Evolutionary conservation across 2,888 invertebrate genomes (phyloP).

Genomic region (Apotomis betuletana): DNA sequence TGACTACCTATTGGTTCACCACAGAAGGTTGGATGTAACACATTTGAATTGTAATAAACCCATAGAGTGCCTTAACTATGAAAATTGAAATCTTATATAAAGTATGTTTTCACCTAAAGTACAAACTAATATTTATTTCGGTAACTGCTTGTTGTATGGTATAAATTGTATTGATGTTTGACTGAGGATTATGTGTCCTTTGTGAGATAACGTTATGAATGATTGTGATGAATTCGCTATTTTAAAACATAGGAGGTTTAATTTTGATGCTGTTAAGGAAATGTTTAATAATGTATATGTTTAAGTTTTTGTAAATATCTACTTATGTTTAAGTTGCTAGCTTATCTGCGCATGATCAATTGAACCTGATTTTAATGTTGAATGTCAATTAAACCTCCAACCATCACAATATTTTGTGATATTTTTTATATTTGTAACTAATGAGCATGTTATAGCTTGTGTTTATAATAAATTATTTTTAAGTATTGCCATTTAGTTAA

Average conservation of each 20-base stretch:
- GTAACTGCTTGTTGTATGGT: slow-evolving; percentile 5
- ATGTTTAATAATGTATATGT: neutral
- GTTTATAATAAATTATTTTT: slow-evolving; percentile 15
- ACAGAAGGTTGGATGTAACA: neutral
- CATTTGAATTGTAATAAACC: neutral
- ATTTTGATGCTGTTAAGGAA: slow-evolving; percentile 2
- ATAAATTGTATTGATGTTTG: neutral
- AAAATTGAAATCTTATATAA: slow-evolving; percentile 35
- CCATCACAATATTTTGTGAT: slow-evolving; percentile 61
- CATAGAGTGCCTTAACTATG: slow-evolving; percentile 21
- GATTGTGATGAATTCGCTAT: neutral
- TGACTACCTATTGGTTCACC: neutral
- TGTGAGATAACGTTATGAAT: neutral
- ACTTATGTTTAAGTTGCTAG: slow-evolving; percentile 9
- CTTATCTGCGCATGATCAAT: slow-evolving; percentile 3
- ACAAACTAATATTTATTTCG: slow-evolving; percentile 61
- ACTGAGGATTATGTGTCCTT: neutral
- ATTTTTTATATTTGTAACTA: slow-evolving; percentile 42
- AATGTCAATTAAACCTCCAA: slow-evolving; percentile 13
- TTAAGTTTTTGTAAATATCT: slow-evolving; percentile 9
- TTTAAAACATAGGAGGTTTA: neutral
- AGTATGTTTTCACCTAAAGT: slow-evolving; percentile 64
- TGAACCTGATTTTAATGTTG: slow-evolving; percentile 5
- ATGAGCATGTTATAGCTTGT: slow-evolving; percentile 8
- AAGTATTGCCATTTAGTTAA: slow-evolving; percentile 47